Base-by-base conservation (phyloP, 2,113 vertebrate species). In the Odocoileus hemionus region DNA sequence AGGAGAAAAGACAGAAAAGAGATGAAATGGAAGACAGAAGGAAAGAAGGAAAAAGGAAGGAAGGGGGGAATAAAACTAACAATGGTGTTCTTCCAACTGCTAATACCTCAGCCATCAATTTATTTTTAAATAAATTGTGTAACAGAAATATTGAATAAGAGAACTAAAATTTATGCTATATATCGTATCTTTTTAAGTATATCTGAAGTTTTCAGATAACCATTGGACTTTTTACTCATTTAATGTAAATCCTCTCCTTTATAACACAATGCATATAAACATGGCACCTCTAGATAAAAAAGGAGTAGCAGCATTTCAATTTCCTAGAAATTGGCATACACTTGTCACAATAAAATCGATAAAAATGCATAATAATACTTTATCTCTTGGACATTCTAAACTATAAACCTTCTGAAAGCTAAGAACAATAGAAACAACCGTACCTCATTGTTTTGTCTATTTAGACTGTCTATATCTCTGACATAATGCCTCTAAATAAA, bases 361-460 rank as follows among this genome's bases (percentile, higher is more conserved):
- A 55, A 82, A 70, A 50, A 6, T 43, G 7, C 12, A 57, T 15
- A 55, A 96, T 30, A 23, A 15, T 12, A 1, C 36, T 54, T 93
- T 33, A 36, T 82, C 96, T 78, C 61, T 64, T 64, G 74, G 52
- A 58, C 70, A 85, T 23, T n/a, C 7, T 33, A 14, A 98, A 95
- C 36, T 9, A n/a, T 70, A 10, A 74, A 23, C 28, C 74, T 91
- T 96, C 78, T 96, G 97, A 98, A 86, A 98, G 60, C 64, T 96
- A 89, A 92, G 84, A 92, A 82, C 10, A 92, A 83, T 13, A 96
- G 52, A 96, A 94, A 87, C 21, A 98, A 85, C 94, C 54, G 47
- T 45, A 10, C 86, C 94, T 95, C 43, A 39, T 79, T 36, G 89
- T 95, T 94, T 55, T 91, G 70, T 74, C 76, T 54, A 60, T 47